Evolutionary conservation across 2,888 invertebrate species (phyloP).

Genomic region (Aleiodes leptofemur): DNA sequence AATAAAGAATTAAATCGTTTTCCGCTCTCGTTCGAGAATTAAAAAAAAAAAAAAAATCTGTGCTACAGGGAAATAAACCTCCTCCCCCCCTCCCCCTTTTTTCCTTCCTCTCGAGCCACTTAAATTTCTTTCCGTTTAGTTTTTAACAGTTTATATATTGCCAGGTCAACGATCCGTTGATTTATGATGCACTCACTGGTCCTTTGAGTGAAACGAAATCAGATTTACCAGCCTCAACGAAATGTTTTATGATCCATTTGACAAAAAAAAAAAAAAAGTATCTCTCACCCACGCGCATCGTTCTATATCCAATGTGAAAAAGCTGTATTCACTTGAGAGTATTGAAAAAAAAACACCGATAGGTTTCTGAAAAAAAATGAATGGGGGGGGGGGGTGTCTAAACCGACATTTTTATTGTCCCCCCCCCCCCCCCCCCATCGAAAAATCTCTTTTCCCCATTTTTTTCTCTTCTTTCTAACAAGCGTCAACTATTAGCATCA

Average conservation of each 20-base stretch:
- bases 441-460: slow-evolving; percentile 37
- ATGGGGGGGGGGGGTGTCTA: too few relatives aligned
- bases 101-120: slow-evolving; percentile 14
- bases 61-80: slow-evolving; percentile 1
- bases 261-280: slow-evolving; percentile 14
- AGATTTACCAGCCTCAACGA: slow-evolving; percentile 30
- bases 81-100: neutral
- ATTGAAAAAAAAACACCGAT: slow-evolving; percentile 29
- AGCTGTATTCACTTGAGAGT: neutral
- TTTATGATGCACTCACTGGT: slow-evolving; percentile 32
- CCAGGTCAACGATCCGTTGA: slow-evolving; percentile 40
- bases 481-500: slow-evolving; percentile 35
- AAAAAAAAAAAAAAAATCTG: neutral
- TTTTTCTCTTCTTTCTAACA: slow-evolving; percentile 38
- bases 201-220: slow-evolving; percentile 32
- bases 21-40: neutral
- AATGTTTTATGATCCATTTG: slow-evolving; percentile 31
- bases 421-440: too few relatives aligned
- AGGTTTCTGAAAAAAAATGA: neutral
- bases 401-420: too few relatives aligned
- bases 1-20: slow-evolving; percentile 9
- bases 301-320: neutral
- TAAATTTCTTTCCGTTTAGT: neutral
- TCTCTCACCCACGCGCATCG: slow-evolving; percentile 4
- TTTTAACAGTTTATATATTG: slow-evolving; percentile 11